Evolutionary conservation across 2,888 invertebrate species (phyloP).

Genomic region (Maniola hyperantus): DNA sequence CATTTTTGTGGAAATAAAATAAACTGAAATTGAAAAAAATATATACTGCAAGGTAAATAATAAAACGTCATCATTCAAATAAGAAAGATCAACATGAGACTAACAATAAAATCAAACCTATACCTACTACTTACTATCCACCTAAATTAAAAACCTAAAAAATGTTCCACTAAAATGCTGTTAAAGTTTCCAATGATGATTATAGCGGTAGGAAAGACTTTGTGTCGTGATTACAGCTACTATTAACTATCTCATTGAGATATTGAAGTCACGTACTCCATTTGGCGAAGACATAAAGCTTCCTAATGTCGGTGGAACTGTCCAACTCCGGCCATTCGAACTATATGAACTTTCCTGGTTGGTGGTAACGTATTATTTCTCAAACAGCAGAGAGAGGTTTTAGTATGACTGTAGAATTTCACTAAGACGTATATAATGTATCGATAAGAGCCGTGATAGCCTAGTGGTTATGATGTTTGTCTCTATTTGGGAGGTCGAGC

Average conservation of each 20-base stretch:
- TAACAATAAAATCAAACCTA: too few relatives aligned
- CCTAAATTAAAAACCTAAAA: not conserved
- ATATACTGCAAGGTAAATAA: too few relatives aligned
- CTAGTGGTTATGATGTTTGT: too few relatives aligned
- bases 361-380: constrained; percentile 35
- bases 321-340: constrained; percentile 67
- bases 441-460: too few relatives aligned
- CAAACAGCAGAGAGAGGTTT: constrained; percentile 29
- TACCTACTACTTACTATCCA: too few relatives aligned
- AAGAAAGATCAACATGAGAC: too few relatives aligned
- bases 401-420: too few relatives aligned
- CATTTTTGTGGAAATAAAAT: too few relatives aligned
- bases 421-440: too few relatives aligned
- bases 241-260: constrained; percentile 56
- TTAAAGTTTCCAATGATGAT: not conserved
- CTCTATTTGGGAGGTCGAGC: too few relatives aligned
- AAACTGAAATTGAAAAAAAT: too few relatives aligned
- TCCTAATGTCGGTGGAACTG: constrained; percentile 68
- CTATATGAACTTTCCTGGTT: constrained; percentile 44
- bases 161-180: not conserved
- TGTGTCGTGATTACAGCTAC: constrained; percentile 41
- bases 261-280: constrained; percentile 66
- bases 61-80: too few relatives aligned
- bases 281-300: constrained; percentile 68
- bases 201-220: constrained; percentile 22